Conservation (phyloP, 2,113 vertebrate species). For the Scomber japonicus region DNA sequence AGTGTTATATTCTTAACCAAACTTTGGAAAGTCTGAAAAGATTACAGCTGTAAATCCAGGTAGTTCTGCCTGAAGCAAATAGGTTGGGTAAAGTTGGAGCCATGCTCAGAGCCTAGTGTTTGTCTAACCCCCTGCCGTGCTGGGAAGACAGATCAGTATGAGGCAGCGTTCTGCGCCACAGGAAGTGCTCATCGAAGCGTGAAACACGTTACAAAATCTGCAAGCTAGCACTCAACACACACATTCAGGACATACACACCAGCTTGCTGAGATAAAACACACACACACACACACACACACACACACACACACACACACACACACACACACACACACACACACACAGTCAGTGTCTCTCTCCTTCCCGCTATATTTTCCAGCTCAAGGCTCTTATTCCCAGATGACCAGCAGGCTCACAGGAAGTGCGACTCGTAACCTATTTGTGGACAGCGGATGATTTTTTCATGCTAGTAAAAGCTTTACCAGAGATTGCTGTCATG, state of each 20-base stretch:
- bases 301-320: constrained; percentile 1
- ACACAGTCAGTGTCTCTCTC: constrained; percentile 1
- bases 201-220: constrained; percentile 67
- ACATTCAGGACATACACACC: constrained; percentile 28
- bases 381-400: constrained; percentile 66
- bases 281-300: constrained; percentile 3
- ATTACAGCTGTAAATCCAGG: not conserved
- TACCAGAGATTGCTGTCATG: constrained; percentile 41
- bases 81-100: constrained; percentile 19
- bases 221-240: constrained; percentile 54
- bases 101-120: constrained; percentile 41
- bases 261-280: constrained; percentile 1
- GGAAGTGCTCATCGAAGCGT: constrained; percentile 56
- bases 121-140: constrained; percentile 52
- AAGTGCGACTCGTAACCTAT: constrained; percentile 60
- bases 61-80: constrained; percentile 19
- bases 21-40: not conserved
- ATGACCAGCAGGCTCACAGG: constrained; percentile 61
- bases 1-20: not conserved
- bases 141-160: constrained; percentile 62
- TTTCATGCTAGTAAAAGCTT: constrained; percentile 82
- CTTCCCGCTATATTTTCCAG: constrained; percentile 50
- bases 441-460: constrained; percentile 73
- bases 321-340: constrained; percentile 5
- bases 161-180: constrained; percentile 46